Percentiles rank a stretch among this genome's conserved stretches.
Conservation (phyloP, 2,888 invertebrate species). For the Marasmarcha lunaedactyla region DNA sequence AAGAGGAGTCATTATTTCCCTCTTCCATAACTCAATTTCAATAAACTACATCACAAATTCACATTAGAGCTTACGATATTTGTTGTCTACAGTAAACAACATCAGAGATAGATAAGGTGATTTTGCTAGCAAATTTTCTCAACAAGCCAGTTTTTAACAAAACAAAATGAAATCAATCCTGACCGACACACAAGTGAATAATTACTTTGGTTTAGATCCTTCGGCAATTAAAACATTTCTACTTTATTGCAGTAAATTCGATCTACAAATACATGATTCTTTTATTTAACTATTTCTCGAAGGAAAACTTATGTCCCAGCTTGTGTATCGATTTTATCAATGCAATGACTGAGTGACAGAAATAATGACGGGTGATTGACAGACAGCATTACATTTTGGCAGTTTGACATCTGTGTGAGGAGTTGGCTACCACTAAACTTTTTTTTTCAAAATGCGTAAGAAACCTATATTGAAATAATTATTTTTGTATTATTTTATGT, state of each 20-base stretch:
- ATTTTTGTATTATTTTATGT: no score
- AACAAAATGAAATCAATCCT: slow-evolving; percentile 60
- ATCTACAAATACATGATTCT: no score
- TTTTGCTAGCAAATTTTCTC: slow-evolving; percentile 47
- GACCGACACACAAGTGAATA: slow-evolving; percentile 48
- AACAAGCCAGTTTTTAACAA: slow-evolving; percentile 61
- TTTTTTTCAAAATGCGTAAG: no score
- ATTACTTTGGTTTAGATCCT: slow-evolving; percentile 35
- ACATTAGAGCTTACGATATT: slow-evolving; percentile 43
- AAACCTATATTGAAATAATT: no score
- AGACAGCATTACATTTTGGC: no score
- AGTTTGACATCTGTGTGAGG: no score
- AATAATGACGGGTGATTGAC: no score
- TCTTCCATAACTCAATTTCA: slow-evolving; percentile 59
- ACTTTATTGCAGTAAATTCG: background rate
- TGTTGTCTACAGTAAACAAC: slow-evolving; percentile 15
- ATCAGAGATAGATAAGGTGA: background rate
- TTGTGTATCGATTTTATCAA: no score
- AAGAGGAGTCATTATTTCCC: slow-evolving; percentile 58
- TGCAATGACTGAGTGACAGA: no score
- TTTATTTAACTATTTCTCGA: background rate
- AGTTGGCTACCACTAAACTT: no score
- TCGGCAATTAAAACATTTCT: slow-evolving; percentile 5
- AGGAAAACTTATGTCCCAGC: background rate
- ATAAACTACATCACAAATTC: slow-evolving; percentile 46